These are phyloP conservation scores for Nephrocerus scutellatus DNA, from an alignment of 2,888 invertebrate genomes.

Conservation along the genomic window DNA sequence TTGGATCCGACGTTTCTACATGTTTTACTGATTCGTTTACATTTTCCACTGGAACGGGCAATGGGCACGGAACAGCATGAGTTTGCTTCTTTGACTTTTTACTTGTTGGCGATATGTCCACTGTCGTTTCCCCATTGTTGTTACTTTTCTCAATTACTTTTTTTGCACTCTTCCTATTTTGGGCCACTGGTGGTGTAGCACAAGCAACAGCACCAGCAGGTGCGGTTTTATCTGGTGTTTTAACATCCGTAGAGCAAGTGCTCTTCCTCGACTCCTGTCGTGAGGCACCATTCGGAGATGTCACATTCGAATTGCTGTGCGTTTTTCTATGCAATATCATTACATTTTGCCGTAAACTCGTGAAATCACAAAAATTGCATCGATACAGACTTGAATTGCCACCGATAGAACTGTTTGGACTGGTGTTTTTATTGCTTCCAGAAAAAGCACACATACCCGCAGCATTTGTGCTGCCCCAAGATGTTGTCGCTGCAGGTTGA, in stretches of 20 bases:
- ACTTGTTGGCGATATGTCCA: too few species aligned
- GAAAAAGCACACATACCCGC: not conserved
- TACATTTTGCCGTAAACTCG: conserved; percentile 63
- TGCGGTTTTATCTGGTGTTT: conserved; percentile 9
- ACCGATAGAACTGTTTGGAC: conserved; percentile 10
- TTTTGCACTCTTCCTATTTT: conserved; percentile 1
- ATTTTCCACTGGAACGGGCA: too few species aligned
- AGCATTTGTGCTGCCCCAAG: conserved; percentile 24
- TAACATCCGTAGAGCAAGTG: too few species aligned
- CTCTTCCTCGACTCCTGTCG: too few species aligned
- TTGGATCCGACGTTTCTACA: too few species aligned
- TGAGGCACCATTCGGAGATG: conserved; percentile 1
- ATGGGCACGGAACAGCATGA: too few species aligned
- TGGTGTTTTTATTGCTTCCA: conserved; percentile 1
- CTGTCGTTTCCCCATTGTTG: too few species aligned
- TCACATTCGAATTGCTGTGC: conserved; percentile 48
- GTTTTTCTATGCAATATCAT: conserved; percentile 66
- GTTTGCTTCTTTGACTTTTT: too few species aligned
- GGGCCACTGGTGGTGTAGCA: not conserved
- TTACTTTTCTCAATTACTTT: conserved; percentile 6
- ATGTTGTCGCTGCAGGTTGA: conserved; percentile 32
- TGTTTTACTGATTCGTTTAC: too few species aligned
- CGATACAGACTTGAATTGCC: conserved; percentile 48
- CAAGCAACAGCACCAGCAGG: not conserved
- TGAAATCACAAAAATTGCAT: conserved; percentile 60